phyloP scores from a whole-genome alignment of 2,888 invertebrate genomes.

The Melanargia galathea region DNA sequence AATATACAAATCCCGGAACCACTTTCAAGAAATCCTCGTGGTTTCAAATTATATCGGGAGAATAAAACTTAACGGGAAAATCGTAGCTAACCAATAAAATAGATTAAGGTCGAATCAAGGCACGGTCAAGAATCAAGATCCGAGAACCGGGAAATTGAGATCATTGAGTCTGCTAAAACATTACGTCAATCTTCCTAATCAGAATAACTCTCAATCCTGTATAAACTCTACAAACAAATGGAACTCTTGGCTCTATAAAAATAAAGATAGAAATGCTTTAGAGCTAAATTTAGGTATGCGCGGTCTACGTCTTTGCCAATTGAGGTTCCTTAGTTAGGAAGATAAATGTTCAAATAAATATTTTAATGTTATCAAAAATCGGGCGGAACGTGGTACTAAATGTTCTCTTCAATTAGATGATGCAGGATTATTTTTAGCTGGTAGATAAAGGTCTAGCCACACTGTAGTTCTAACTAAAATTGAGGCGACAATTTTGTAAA shows the following conservation, averaged over 20 bases:
- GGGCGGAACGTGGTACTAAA: constrained; percentile 36
- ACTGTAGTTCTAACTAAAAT: neutral
- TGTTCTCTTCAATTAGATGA: constrained; percentile 47
- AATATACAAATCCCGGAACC: no score
- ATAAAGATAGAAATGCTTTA: constrained; percentile 18
- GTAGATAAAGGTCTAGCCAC: constrained; percentile 38
- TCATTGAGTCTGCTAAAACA: constrained; percentile 26
- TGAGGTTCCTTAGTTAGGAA: constrained; percentile 31
- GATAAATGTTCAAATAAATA: constrained; percentile 39
- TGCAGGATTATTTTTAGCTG: constrained; percentile 43
- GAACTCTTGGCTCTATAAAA: neutral
- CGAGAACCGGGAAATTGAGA: constrained; percentile 29
- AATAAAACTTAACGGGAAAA: neutral
- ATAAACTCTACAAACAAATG: neutral
- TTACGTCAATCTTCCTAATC: constrained; percentile 31
- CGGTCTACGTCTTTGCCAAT: constrained; percentile 29
- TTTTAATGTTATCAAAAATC: constrained; percentile 40
- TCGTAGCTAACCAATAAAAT: constrained; percentile 11
- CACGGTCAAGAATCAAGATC: constrained; percentile 27
- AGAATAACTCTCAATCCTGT: neutral
- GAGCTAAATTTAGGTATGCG: constrained; percentile 4
- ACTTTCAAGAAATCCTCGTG: no score
- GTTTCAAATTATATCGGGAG: neutral
- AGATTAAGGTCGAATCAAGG: constrained; percentile 25
- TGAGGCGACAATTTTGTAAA: neutral